These are phyloP conservation scores for Rhinophrynus dorsalis DNA, from an alignment of 2,797 vertebrate genomes.

Conservation along the genomic window DNA sequence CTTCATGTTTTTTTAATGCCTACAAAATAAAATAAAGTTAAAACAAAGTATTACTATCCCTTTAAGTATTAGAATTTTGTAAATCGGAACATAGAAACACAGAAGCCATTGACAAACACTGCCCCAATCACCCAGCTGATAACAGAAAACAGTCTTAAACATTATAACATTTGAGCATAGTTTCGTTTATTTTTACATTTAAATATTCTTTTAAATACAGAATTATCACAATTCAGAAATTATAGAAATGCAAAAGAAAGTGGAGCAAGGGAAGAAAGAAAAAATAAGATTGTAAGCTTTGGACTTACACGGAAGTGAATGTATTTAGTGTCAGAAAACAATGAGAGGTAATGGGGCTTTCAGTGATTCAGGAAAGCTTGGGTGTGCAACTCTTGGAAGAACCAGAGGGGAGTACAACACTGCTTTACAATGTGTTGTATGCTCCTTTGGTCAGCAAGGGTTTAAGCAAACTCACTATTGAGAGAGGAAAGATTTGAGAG, in stretches of 20 bases:
- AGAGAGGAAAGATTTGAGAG: background rate
- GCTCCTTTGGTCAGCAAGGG: too few relatives aligned
- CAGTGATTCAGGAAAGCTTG: constrained; percentile 4
- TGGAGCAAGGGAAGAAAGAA: constrained; percentile 21
- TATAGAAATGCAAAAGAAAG: constrained; percentile 48
- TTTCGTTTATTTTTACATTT: constrained; percentile 65
- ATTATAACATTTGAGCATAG: constrained; percentile 24
- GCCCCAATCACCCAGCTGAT: too few relatives aligned
- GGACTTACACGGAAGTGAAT: constrained; percentile 61
- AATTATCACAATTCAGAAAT: constrained; percentile 61
- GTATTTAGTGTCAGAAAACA: constrained; percentile 41
- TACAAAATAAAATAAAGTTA: too few relatives aligned
- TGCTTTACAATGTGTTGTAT: too few relatives aligned
- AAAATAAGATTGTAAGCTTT: constrained; percentile 60
- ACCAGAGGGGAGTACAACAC: too few relatives aligned
- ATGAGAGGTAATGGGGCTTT: constrained; percentile 14
- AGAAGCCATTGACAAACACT: too few relatives aligned
- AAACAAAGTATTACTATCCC: too few relatives aligned
- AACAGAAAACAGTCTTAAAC: background rate
- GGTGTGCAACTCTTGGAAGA: too few relatives aligned
- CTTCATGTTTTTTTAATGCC: too few relatives aligned
- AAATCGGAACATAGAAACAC: too few relatives aligned
- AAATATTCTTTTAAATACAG: constrained; percentile 68
- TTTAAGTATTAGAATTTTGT: too few relatives aligned
- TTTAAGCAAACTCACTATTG: constrained; percentile 27